Conservation (phyloP, 2,888 invertebrate genomes). For the Blastobasis adustella region DNA sequence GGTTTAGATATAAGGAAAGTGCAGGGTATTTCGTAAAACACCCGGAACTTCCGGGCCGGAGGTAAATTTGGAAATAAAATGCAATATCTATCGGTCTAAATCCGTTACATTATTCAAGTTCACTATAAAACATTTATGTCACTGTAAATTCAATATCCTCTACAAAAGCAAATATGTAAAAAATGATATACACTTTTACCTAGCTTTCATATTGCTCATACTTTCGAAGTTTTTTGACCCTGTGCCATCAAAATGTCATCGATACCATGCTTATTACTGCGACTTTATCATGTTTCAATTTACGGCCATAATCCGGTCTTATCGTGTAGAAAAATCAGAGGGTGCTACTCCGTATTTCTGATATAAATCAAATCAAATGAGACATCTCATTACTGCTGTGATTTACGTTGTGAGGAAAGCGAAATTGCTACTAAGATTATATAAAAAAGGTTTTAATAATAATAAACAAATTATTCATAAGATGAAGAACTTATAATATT, state of each 20-base stretch:
- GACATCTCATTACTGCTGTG: conserved; percentile 57
- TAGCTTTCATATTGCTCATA: not conserved
- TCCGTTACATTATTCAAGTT: too few species aligned
- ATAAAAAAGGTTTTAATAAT: too few species aligned
- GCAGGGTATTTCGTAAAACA: too few species aligned
- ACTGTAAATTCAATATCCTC: too few species aligned
- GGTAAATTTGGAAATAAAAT: too few species aligned
- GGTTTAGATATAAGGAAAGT: conserved; percentile 14
- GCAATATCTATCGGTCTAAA: too few species aligned
- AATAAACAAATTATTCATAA: too few species aligned
- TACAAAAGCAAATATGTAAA: too few species aligned
- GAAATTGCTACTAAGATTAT: too few species aligned
- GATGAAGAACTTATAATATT: conserved; percentile 45
- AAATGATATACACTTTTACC: too few species aligned
- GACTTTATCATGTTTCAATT: conserved; percentile 75
- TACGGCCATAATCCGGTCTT: conserved; percentile 69
- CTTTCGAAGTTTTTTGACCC: conserved; percentile 20
- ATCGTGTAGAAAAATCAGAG: conserved; percentile 69
- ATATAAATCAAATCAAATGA: conserved; percentile 62
- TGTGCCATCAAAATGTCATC: conserved; percentile 40
- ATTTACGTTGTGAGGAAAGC: conserved; percentile 7
- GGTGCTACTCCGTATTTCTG: conserved; percentile 34
- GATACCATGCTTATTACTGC: conserved; percentile 64
- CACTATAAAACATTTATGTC: too few species aligned
- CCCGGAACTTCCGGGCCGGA: not conserved